phyloP scores from a whole-genome alignment of 2,113 vertebrate genomes.

The Gopherus flavomarginatus region DNA sequence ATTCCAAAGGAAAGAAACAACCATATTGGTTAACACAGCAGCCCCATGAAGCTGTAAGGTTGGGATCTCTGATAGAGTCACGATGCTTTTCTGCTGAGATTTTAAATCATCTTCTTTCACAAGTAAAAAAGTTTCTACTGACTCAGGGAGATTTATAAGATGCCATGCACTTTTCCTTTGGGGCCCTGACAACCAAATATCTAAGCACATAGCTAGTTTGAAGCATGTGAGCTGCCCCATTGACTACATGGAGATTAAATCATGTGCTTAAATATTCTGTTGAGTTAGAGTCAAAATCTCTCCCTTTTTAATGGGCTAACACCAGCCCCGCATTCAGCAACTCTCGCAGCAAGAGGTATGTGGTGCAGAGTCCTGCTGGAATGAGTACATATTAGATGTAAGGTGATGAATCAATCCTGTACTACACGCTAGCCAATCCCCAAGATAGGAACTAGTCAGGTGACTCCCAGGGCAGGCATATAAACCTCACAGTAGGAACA shows the following conservation, averaged over 20 bases:
- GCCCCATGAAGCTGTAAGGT: neutral
- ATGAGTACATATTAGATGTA: neutral
- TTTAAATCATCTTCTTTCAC: neutral
- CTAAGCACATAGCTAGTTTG: neutral
- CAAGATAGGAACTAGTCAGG: neutral
- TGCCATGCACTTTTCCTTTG: neutral
- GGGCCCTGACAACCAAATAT: neutral
- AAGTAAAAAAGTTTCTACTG: neutral
- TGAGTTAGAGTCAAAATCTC: neutral
- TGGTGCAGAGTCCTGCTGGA: neutral
- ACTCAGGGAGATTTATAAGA: neutral
- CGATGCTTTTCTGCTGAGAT: neutral
- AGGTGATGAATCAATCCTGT: neutral
- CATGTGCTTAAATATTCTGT: neutral
- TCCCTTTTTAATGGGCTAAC: neutral
- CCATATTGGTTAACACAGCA: neutral
- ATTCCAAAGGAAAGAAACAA: conserved; percentile 42
- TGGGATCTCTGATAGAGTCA: neutral
- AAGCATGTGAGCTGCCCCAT: neutral
- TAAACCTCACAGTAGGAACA: neutral
- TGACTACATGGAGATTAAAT: neutral
- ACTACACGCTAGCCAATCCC: neutral
- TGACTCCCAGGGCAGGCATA: neutral
- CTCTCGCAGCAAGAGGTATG: too few relatives aligned
- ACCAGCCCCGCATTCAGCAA: neutral